These are phyloP conservation scores for Channallabes apus DNA, from an alignment of 2,797 vertebrate genomes.

Conservation along the genomic window DNA sequence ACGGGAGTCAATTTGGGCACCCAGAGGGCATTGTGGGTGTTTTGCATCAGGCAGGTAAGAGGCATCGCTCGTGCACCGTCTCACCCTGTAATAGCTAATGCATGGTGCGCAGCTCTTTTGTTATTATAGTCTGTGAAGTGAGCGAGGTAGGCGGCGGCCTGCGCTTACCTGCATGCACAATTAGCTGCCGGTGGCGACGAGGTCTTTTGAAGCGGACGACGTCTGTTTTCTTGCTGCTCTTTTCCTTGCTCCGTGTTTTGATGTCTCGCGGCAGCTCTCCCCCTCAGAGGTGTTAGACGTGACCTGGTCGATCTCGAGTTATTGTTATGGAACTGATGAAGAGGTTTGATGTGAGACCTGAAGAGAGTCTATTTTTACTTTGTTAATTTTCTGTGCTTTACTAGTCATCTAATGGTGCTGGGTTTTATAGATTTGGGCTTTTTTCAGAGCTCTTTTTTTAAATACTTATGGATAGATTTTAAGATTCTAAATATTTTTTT, in stretches of 20 bases:
- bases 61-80: background rate
- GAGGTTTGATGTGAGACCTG: background rate
- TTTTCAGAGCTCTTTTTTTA: background rate
- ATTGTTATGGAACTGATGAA: constrained; percentile 9
- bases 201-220: constrained; percentile 15
- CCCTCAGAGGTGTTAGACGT: constrained; percentile 17
- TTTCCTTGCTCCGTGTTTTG: constrained; percentile 24
- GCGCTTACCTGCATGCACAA: background rate
- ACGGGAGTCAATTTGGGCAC: constrained; percentile 30
- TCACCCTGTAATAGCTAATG: background rate
- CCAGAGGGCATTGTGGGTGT: constrained; percentile 57
- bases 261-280: background rate
- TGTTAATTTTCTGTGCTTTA: background rate
- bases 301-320: constrained; percentile 36
- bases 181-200: constrained; percentile 1
- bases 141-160: background rate
- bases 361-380: background rate
- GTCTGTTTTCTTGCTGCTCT: background rate
- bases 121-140: background rate
- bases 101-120: background rate
- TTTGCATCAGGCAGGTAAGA: constrained; percentile 61
- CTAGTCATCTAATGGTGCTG: background rate
- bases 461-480: background rate
- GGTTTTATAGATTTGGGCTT: background rate
- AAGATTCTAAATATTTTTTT: background rate